A percentile compares a stretch with the other conserved stretches of the same genome.
phyloP scores from a whole-genome alignment of 2,888 invertebrate genomes.

The Caenorhabditis sp. region DNA sequence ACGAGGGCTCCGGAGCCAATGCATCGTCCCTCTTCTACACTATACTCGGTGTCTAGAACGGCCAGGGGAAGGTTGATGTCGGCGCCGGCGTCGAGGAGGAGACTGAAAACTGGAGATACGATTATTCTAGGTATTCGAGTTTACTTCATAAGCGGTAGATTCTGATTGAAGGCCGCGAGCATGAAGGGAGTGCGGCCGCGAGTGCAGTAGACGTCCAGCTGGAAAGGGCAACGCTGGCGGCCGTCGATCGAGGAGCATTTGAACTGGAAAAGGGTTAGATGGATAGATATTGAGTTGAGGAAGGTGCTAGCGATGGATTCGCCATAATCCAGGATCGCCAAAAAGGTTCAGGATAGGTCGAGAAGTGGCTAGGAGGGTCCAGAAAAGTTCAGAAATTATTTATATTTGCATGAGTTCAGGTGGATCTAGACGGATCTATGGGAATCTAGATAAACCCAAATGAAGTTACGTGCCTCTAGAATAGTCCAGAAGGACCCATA shows the following conservation, averaged over 20 bases:
- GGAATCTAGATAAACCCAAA: too few species aligned
- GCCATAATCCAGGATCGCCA: too few species aligned
- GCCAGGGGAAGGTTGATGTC: conserved; percentile 89
- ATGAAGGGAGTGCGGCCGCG: conserved; percentile 82
- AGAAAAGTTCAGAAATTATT: too few species aligned
- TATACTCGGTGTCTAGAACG: conserved; percentile 83
- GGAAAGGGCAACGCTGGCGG: conserved; percentile 70
- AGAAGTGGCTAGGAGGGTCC: too few species aligned
- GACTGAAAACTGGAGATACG: conserved; percentile 83
- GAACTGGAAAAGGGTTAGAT: conserved; percentile 27
- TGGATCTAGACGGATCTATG: too few species aligned
- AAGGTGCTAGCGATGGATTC: too few species aligned
- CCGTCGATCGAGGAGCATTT: conserved; percentile 70
- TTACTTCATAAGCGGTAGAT: conserved; percentile 69
- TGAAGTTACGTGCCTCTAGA: too few species aligned
- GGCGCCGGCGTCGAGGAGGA: conserved; percentile 88
- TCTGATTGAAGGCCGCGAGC: conserved; percentile 76
- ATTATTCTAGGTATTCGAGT: neutral
- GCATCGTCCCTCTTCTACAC: conserved; percentile 77
- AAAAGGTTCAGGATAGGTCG: too few species aligned
- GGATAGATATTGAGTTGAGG: neutral
- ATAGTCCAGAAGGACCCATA: too few species aligned
- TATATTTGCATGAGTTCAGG: too few species aligned
- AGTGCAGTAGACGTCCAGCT: conserved; percentile 80
- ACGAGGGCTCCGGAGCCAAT: conserved; percentile 86